Evolutionary conservation across 2,888 invertebrate species (phyloP).

Genomic region (Tipula helvola): DNA sequence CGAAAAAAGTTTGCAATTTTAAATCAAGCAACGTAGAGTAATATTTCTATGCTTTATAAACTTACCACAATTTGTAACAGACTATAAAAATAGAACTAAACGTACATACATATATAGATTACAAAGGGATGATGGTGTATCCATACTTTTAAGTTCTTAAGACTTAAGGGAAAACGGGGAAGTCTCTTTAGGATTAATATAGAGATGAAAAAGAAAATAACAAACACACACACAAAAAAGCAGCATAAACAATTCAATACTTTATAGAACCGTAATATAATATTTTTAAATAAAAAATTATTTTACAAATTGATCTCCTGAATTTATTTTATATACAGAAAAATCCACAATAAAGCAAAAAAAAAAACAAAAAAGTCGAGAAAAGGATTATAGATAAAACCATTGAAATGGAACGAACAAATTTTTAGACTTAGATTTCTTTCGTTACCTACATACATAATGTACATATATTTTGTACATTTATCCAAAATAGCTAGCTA

Average conservation of each 20-base stretch:
- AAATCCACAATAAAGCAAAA: not conserved
- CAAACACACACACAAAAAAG: not conserved
- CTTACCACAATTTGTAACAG: not conserved
- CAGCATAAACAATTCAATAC: not conserved
- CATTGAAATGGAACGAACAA: not conserved
- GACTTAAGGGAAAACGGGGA: not conserved
- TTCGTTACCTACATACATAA: not conserved
- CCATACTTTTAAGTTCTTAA: not conserved
- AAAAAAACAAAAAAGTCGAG: not conserved
- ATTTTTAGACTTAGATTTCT: not conserved
- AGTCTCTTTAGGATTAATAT: not conserved
- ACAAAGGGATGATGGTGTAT: not conserved
- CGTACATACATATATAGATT: not conserved
- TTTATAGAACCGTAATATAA: not conserved
- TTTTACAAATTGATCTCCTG: conserved; percentile 4
- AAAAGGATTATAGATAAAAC: not conserved
- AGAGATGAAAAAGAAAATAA: not conserved
- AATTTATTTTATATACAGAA: not conserved
- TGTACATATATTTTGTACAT: not conserved
- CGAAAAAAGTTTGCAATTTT: no score
- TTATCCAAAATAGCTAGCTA: not conserved
- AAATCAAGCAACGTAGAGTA: not conserved
- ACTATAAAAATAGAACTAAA: not conserved
- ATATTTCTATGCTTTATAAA: not conserved
- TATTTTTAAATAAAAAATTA: not conserved